Evolutionary conservation across 2,113 vertebrate species (phyloP), one percentile per base, ranked within the genome.

Genomic region (Garra rufa): DNA sequence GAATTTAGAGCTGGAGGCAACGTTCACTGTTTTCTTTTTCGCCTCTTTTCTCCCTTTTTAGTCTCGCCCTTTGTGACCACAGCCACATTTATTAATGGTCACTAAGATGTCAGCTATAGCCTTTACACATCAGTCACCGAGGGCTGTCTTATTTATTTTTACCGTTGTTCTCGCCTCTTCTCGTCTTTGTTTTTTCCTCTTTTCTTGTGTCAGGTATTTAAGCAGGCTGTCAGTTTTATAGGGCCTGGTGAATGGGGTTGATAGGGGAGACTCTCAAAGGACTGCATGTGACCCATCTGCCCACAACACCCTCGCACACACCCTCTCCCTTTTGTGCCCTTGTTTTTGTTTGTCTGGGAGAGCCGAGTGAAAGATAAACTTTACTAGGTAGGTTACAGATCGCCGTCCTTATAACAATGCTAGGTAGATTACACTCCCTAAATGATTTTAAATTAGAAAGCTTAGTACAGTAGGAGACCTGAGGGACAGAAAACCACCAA

Each of bases 271-370:
- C 88, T 86, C 90, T 94, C 92, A 95, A 94, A 91, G 90, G 93
- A 91, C 94, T 95, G 93, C 93, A 93, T 95, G 94, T 94, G 94
- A 94, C 94, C 95, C 95, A 95, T 94, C 93, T 94, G 94, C 94
- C 92, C 91, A 92, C 88, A 91, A 89, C 93, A 89, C 91, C 91
- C 94, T 95, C 93, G 93, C 94, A 91, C 85, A 91, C 87, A 84
- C 93, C 92, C 91, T 88, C 89, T 88, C 87, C 89, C 92, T 94
- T 94, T 88, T 93, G 93, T 94, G 92, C 91, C 91, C 91, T 93
- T 95, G 93, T 94, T 95, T 93, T 94, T 92, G 91, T 94, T 94
- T 95, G 92, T 94, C 91, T 93, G 92, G 84, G 92, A 94, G 94
- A 92, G 90, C 83, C 80, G 17, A 80, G 85, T 90, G 87, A 92